phyloP scores from a whole-genome alignment of 2,113 vertebrate species.

The Myiozetetes cayanensis region DNA sequence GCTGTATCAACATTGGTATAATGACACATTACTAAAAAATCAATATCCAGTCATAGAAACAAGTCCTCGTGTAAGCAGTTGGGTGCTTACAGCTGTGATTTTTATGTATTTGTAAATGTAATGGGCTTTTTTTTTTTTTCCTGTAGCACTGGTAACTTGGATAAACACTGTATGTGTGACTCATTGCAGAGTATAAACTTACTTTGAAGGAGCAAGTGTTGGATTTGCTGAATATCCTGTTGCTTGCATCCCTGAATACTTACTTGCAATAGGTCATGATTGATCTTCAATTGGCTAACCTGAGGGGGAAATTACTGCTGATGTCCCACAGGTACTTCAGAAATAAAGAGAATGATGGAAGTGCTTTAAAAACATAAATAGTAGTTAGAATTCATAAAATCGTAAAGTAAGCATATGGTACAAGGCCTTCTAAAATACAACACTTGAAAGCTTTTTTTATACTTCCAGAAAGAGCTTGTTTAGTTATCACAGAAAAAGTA shows the following conservation, averaged over 20 bases:
- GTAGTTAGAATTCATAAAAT: constrained; percentile 31
- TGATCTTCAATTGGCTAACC: constrained; percentile 25
- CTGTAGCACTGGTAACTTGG: constrained; percentile 32
- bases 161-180: constrained; percentile 38
- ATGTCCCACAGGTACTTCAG: constrained; percentile 35
- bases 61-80: neutral
- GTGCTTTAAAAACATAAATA: constrained; percentile 36
- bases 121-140: neutral
- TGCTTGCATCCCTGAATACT: constrained; percentile 17
- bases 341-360: constrained; percentile 25
- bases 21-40: constrained; percentile 28
- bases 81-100: constrained; percentile 27
- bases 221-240: constrained; percentile 24
- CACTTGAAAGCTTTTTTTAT: constrained; percentile 35
- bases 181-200: constrained; percentile 42
- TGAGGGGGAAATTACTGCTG: neutral
- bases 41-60: constrained; percentile 34
- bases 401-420: constrained; percentile 37
- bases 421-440: constrained; percentile 21
- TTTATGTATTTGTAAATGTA: constrained; percentile 40
- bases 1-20: constrained; percentile 47
- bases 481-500: neutral
- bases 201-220: constrained; percentile 25
- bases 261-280: constrained; percentile 33
- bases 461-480: neutral